Conservation (phyloP, 2,888 invertebrate species). For the Catocala nupta region DNA sequence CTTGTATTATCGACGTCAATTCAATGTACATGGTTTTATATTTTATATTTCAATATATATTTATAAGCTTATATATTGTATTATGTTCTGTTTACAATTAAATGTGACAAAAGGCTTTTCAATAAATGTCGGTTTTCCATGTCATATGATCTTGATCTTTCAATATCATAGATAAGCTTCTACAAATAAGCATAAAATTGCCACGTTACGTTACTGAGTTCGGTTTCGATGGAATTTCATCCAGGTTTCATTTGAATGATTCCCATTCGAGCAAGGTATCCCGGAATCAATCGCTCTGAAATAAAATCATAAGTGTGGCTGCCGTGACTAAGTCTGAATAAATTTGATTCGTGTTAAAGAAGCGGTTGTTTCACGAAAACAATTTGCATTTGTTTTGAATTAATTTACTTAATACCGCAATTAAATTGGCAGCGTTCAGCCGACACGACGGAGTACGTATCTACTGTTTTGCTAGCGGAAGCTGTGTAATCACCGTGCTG, state of each 20-base stretch:
- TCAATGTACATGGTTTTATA: not conserved
- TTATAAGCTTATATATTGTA: not conserved
- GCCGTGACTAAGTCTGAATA: slow-evolving; percentile 25
- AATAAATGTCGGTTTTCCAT: slow-evolving; percentile 15
- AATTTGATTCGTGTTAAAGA: slow-evolving; percentile 24
- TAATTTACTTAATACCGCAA: slow-evolving; percentile 48
- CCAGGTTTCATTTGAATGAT: slow-evolving; percentile 44
- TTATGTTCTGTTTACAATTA: slow-evolving; percentile 41
- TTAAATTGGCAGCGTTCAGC: slow-evolving; percentile 42
- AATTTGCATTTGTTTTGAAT: slow-evolving; percentile 46
- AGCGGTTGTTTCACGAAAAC: slow-evolving; percentile 27
- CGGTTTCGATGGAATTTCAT: slow-evolving; percentile 36
- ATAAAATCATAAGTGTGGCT: slow-evolving; percentile 34
- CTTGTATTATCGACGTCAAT: not conserved
- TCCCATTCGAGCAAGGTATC: slow-evolving; percentile 29
- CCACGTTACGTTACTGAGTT: slow-evolving; percentile 13
- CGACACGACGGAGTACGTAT: slow-evolving; percentile 21
- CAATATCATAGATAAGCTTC: slow-evolving; percentile 18
- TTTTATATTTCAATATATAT: not conserved
- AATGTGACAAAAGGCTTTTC: slow-evolving; percentile 23
- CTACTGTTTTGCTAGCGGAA: slow-evolving; percentile 39
- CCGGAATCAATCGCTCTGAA: slow-evolving; percentile 46
- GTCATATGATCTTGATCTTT: slow-evolving; percentile 21
- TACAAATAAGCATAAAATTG: slow-evolving; percentile 31
- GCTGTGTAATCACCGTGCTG: slow-evolving; percentile 53